Conservation (phyloP, 2,797 vertebrate species). For the Vespertilio murinus region DNA sequence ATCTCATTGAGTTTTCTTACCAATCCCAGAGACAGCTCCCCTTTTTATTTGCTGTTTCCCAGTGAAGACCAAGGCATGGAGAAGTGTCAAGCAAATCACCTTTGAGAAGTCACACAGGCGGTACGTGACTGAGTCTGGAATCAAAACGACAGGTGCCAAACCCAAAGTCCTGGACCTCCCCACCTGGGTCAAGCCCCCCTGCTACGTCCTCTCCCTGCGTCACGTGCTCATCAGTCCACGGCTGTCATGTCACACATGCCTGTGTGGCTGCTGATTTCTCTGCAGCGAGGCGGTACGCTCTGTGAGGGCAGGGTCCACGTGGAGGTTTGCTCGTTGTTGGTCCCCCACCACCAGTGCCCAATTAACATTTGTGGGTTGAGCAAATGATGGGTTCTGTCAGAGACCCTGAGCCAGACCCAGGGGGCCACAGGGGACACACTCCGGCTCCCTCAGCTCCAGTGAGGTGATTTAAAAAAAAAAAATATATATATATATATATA, state of each 20-base stretch:
- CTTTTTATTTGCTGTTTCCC: background rate
- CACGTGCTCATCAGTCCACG: no score
- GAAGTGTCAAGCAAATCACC: background rate
- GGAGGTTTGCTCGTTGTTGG: background rate
- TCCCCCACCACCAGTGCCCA: background rate
- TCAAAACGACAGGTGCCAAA: background rate
- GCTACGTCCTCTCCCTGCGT: background rate
- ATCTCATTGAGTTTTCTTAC: background rate
- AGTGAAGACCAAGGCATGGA: background rate
- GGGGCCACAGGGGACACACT: background rate
- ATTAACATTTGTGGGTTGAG: background rate
- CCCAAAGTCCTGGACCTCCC: background rate
- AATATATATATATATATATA: no score
- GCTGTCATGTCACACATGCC: background rate
- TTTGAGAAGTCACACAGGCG: background rate
- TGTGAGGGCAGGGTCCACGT: background rate
- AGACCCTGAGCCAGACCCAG: background rate
- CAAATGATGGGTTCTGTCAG: background rate
- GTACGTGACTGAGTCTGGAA: background rate
- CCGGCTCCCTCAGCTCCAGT: background rate
- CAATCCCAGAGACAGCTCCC: background rate
- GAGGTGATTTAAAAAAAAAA: background rate
- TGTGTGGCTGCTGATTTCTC: background rate
- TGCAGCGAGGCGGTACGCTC: background rate
- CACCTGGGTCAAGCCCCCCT: background rate